Evolutionary conservation across 1,140 invertebrate species (phyloP).

Genomic region (Cydia splendana): DNA sequence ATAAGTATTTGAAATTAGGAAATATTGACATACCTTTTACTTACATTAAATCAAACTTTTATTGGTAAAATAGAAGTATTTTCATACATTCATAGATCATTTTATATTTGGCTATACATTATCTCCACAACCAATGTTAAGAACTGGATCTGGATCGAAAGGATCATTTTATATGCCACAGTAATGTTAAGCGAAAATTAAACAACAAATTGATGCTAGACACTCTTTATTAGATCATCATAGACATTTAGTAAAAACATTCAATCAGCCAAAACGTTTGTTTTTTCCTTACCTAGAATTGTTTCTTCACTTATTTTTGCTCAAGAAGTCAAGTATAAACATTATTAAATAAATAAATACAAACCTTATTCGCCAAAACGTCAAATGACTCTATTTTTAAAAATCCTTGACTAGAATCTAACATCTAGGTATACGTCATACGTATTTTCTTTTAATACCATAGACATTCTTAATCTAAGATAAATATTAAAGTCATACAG

Average conservation of each 20-base stretch:
- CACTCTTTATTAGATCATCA: conserved; percentile 21
- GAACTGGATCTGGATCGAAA: no score
- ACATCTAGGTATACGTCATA: neutral
- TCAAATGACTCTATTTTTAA: neutral
- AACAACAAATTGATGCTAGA: neutral
- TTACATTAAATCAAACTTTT: no score
- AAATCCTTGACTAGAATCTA: neutral
- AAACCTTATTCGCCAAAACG: neutral
- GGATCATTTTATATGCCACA: no score
- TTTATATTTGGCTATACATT: no score
- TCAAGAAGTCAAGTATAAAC: neutral
- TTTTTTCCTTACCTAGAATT: neutral
- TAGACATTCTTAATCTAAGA: conserved; percentile 2
- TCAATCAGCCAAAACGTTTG: neutral
- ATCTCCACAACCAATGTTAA: no score
- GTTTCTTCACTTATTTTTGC: neutral
- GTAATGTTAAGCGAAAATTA: neutral
- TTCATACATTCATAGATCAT: no score
- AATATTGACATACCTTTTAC: no score
- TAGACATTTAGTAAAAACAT: conserved; percentile 28
- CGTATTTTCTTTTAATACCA: conserved; percentile 1
- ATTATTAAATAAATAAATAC: neutral
- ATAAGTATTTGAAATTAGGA: no score
- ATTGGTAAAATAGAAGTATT: no score
- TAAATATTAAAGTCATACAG: neutral